Evolutionary conservation across 2,888 invertebrate genomes (phyloP).

Genomic region (Brachyptera risi): DNA sequence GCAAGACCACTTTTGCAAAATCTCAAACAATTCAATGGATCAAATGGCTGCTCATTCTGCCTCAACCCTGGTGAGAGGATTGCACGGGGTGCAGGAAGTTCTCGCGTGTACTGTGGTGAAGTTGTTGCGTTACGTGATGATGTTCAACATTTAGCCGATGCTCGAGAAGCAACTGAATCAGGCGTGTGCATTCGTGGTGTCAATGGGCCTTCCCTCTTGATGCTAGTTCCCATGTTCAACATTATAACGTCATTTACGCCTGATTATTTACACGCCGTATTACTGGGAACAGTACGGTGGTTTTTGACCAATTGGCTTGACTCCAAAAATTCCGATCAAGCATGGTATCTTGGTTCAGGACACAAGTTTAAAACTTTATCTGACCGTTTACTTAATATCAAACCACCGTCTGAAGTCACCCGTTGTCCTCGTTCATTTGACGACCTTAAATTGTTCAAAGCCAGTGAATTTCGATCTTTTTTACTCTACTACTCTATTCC

Average conservation of each 20-base stretch:
- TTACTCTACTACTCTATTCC: not conserved
- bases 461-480: not conserved
- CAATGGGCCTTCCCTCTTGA: not conserved
- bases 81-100: not conserved
- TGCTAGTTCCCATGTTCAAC: conserved; percentile 3
- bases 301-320: conserved; percentile 8
- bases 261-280: conserved; percentile 17
- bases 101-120: conserved; percentile 3
- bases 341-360: conserved; percentile 8
- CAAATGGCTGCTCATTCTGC: conserved; percentile 14
- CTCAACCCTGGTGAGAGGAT: not conserved
- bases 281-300: conserved; percentile 16
- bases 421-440: conserved; percentile 6
- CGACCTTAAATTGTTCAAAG: not conserved
- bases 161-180: not conserved
- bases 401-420: conserved; percentile 11
- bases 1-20: conserved; percentile 13
- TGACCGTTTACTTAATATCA: not conserved
- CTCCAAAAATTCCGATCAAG: not conserved
- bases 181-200: not conserved
- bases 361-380: not conserved
- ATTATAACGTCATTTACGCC: conserved; percentile 1
- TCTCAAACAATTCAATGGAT: conserved; percentile 11
- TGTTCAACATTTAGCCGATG: conserved; percentile 1
- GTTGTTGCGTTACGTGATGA: not conserved